These are phyloP conservation scores for Plecturocebus donacophilus DNA, from an alignment of 2,113 vertebrate species.

Conservation along the genomic window DNA sequence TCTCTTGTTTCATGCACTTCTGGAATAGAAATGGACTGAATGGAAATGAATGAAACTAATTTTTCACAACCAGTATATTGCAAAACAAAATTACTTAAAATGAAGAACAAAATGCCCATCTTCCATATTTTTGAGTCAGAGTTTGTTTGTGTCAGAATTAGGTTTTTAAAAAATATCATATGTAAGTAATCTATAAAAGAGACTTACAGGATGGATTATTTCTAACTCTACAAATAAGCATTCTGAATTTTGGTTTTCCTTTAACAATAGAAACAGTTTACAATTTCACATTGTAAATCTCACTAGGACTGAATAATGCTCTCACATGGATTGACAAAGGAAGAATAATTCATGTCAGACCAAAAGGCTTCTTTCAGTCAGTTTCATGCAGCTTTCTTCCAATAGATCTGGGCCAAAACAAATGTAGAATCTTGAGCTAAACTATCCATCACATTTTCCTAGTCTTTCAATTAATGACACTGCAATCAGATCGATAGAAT, in stretches of 20 bases:
- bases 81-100: slow-evolving; percentile 71
- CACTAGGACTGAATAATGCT: slow-evolving; percentile 81
- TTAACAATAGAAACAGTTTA: slow-evolving; percentile 82
- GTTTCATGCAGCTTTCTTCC: slow-evolving; percentile 82
- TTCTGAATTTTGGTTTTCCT: slow-evolving; percentile 77
- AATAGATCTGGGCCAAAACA: slow-evolving; percentile 82
- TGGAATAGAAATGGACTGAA: slow-evolving; percentile 49
- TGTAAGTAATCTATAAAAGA: slow-evolving; percentile 31
- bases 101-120: slow-evolving; percentile 73
- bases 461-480: slow-evolving; percentile 88
- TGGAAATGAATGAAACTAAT: slow-evolving; percentile 69
- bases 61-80: slow-evolving; percentile 40
- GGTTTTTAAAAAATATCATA: slow-evolving; percentile 1
- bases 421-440: slow-evolving; percentile 80
- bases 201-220: slow-evolving; percentile 59
- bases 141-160: slow-evolving; percentile 76
- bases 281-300: slow-evolving; percentile 85
- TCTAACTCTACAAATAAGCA: slow-evolving; percentile 73
- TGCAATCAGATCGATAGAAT: slow-evolving; percentile 89
- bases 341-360: slow-evolving; percentile 85
- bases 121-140: slow-evolving; percentile 68
- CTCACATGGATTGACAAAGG: slow-evolving; percentile 85
- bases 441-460: slow-evolving; percentile 85
- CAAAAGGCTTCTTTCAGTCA: slow-evolving; percentile 83
- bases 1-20: slow-evolving; percentile 69